These are phyloP conservation scores for Phylloscopus trochilus DNA, from an alignment of 2,113 vertebrate species.

Conservation along the genomic window DNA sequence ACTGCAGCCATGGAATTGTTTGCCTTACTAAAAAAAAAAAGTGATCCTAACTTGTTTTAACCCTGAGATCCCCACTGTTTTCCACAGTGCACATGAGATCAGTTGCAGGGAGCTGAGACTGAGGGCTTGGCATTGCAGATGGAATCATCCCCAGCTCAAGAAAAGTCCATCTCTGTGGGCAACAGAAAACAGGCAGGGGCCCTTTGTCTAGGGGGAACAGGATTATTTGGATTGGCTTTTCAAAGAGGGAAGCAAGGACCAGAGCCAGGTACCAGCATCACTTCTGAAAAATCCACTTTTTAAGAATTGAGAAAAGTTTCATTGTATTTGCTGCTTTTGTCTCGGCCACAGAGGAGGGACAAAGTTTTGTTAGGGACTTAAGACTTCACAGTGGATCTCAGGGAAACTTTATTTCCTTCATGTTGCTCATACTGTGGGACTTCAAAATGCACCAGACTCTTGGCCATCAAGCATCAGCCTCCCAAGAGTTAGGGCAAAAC, in stretches of 20 bases:
- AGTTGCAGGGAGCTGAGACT: not conserved
- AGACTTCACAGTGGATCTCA: not conserved
- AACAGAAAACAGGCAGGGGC: not conserved
- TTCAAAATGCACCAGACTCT: not conserved
- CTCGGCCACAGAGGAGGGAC: not conserved
- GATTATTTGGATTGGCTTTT: not conserved
- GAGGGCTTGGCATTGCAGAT: fast-evolving
- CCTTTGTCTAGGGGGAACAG: not conserved
- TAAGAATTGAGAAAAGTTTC: not conserved
- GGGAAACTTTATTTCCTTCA: not conserved
- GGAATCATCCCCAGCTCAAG: not conserved
- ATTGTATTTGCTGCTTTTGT: not conserved
- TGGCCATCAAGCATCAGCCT: not conserved
- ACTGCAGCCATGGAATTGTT: not conserved
- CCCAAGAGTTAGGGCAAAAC: not conserved
- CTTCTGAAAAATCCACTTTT: not conserved
- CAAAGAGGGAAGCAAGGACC: not conserved
- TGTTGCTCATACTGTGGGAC: not conserved
- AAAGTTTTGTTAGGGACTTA: not conserved
- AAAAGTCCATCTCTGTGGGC: not conserved
- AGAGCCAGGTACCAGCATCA: not conserved
- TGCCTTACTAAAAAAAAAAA: conserved; percentile 11
- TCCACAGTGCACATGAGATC: not conserved
- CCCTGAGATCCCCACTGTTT: not conserved
- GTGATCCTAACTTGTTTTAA: conserved; percentile 14